phyloP scores from a whole-genome alignment of 2,113 vertebrate species.

The Stegostoma tigrinum region DNA sequence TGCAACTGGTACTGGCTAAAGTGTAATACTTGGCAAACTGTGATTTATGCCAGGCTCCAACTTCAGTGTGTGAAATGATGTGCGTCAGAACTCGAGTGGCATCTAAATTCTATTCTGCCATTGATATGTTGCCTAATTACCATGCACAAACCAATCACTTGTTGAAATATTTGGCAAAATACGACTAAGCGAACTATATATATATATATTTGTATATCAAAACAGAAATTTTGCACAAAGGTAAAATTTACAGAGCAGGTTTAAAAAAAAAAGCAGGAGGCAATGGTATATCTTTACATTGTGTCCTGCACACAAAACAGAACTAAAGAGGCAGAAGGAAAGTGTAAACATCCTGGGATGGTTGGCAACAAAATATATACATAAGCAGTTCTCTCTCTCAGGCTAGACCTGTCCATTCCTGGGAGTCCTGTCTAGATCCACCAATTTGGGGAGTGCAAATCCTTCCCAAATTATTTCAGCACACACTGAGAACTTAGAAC shows the following conservation, averaged over 20 bases:
- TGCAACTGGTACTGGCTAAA: slow-evolving; percentile 62
- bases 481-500: neutral
- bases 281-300: neutral
- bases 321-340: neutral
- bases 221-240: slow-evolving; percentile 59
- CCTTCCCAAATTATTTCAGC: neutral
- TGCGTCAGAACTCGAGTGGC: slow-evolving; percentile 55
- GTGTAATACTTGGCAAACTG: slow-evolving; percentile 59
- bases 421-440: neutral
- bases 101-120: slow-evolving; percentile 45
- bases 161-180: slow-evolving; percentile 40
- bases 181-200: neutral
- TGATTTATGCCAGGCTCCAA: slow-evolving; percentile 42
- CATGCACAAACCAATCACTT: slow-evolving; percentile 47
- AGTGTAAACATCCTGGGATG: neutral
- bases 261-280: neutral
- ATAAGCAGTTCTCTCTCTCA: neutral
- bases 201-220: slow-evolving; percentile 40
- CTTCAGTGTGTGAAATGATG: slow-evolving; percentile 47
- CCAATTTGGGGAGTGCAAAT: neutral
- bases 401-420: neutral
- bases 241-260: slow-evolving; percentile 50
- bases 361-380: neutral
- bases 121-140: slow-evolving; percentile 48
- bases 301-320: neutral